Percentiles rank a stretch among this genome's conserved stretches.
Conservation (phyloP, 2,113 vertebrate species). For the Litocranius walleri region DNA sequence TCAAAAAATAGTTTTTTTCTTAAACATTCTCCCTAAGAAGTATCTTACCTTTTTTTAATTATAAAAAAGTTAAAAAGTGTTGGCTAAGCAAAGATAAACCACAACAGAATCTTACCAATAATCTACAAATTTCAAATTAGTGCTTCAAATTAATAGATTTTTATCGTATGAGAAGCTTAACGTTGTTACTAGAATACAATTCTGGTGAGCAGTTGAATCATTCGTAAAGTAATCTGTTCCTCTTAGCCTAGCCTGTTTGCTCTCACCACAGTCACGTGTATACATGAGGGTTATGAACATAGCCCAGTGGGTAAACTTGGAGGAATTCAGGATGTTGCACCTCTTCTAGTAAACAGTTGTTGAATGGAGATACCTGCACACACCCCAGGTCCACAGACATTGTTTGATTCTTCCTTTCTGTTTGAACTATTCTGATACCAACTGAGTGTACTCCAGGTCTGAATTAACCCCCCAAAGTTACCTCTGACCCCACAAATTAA, state of each 20-base stretch:
- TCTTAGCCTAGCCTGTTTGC: neutral
- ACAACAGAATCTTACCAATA: neutral
- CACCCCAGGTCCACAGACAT: neutral
- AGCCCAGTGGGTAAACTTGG: too few species aligned
- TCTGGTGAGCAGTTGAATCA: neutral
- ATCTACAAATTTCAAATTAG: neutral
- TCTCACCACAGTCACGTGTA: neutral
- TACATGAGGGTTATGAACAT: too few species aligned
- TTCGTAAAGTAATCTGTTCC: neutral
- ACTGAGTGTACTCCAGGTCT: neutral
- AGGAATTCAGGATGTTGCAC: neutral
- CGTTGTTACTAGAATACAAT: neutral
- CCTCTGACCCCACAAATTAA: neutral
- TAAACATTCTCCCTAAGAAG: neutral
- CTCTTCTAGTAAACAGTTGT: too few species aligned
- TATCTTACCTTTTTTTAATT: neutral
- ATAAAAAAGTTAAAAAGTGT: neutral
- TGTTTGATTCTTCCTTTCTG: neutral
- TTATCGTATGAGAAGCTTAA: neutral
- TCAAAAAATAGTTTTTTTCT: neutral
- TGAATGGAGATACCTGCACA: neutral
- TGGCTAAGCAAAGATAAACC: neutral
- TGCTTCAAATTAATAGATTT: neutral
- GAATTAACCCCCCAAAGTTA: neutral
- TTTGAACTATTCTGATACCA: neutral